Conservation (phyloP, 2,888 invertebrate genomes). For the Pherbina coryleti region DNA sequence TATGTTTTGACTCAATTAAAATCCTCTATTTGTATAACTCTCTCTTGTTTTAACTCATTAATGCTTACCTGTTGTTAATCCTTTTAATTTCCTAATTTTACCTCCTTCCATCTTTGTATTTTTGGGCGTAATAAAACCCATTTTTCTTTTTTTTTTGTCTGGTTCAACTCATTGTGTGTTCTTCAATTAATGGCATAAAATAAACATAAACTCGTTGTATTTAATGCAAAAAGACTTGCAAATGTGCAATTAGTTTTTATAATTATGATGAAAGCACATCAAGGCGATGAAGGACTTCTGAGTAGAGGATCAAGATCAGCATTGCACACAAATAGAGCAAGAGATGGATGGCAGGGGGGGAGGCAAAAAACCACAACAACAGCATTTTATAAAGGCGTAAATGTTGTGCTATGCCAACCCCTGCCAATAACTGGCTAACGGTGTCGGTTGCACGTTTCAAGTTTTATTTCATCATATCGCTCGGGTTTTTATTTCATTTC, state of each 20-base stretch:
- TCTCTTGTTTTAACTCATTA: too few species aligned
- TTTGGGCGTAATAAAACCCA: not conserved
- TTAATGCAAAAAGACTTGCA: not conserved
- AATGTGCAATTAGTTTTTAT: not conserved
- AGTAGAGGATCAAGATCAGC: not conserved
- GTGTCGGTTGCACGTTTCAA: constrained; percentile 29
- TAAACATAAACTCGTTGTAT: constrained; percentile 22
- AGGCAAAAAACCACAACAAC: not conserved
- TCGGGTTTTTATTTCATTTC: constrained; percentile 25
- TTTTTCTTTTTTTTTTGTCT: constrained; percentile 3
- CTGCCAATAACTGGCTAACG: constrained; percentile 13
- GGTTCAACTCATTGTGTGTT: constrained; percentile 1
- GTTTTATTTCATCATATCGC: constrained; percentile 33
- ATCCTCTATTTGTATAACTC: too few species aligned
- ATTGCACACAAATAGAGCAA: not conserved
- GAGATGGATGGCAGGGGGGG: too few species aligned
- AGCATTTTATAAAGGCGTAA: not conserved
- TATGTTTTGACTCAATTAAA: too few species aligned
- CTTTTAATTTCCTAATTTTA: not conserved
- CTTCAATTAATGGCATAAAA: constrained; percentile 14
- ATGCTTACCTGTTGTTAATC: not conserved
- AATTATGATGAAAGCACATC: constrained; percentile 23
- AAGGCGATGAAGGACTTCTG: not conserved
- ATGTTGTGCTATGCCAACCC: not conserved
- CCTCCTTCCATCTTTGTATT: not conserved